Conservation (phyloP, 2,113 vertebrate species). For the Cercocebus atys region DNA sequence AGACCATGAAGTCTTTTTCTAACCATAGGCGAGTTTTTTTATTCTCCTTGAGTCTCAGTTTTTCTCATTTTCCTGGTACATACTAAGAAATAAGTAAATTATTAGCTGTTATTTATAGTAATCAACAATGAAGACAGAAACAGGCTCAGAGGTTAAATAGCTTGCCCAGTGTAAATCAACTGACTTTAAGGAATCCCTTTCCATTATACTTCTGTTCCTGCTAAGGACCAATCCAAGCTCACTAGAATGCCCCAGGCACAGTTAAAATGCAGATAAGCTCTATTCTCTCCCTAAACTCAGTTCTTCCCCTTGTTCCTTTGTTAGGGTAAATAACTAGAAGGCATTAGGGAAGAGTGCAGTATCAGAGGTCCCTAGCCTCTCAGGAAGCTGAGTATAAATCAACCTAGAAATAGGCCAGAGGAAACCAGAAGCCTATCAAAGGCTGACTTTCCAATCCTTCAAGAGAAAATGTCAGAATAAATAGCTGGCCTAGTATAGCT, state of each 20-base stretch:
- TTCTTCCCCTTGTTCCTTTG: neutral
- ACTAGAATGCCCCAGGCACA: neutral
- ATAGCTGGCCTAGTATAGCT: neutral
- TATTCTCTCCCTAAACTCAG: neutral
- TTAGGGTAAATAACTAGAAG: neutral
- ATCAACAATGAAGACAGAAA: constrained; percentile 16
- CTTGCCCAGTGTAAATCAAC: neutral
- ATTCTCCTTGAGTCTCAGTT: neutral
- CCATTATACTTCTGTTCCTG: neutral
- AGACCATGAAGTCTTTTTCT: neutral
- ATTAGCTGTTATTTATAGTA: neutral
- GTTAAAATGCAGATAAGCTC: neutral
- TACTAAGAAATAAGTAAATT: neutral
- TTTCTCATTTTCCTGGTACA: neutral
- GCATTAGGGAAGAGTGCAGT: neutral
- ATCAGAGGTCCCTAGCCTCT: neutral
- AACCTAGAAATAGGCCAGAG: neutral
- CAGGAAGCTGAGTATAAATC: neutral
- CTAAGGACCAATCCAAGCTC: neutral
- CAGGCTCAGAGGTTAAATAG: neutral
- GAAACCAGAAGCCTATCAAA: neutral
- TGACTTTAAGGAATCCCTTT: neutral
- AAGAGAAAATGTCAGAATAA: neutral
- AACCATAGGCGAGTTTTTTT: neutral
- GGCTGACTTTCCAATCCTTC: neutral